Conservation (phyloP, 2,797 vertebrate genomes). For the Coregonus sp. region DNA sequence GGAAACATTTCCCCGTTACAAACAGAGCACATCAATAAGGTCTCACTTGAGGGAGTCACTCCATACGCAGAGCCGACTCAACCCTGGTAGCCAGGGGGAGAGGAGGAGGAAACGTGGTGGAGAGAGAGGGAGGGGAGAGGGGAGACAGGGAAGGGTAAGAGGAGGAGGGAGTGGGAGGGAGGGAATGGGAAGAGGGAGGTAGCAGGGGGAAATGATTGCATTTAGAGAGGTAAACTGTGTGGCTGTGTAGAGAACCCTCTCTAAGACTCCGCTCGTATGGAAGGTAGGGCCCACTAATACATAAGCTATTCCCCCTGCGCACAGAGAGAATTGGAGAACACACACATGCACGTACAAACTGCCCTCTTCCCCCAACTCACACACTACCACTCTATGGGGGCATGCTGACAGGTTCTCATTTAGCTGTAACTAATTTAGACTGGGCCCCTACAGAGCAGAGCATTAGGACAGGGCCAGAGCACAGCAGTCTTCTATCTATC, state of each 20-base stretch:
- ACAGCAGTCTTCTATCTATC: slow-evolving; percentile 12
- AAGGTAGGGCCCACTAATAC: slow-evolving; percentile 16
- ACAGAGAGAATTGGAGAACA: slow-evolving; percentile 22
- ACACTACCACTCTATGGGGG: slow-evolving; percentile 1
- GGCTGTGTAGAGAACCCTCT: slow-evolving; percentile 56
- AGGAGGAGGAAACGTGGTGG: slow-evolving; percentile 58
- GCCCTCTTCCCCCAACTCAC: slow-evolving; percentile 29
- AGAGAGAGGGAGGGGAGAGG: slow-evolving; percentile 54
- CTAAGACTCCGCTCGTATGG: slow-evolving; percentile 31
- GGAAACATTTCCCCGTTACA: slow-evolving; percentile 70
- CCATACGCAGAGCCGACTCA: slow-evolving; percentile 69
- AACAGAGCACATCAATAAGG: slow-evolving; percentile 73
- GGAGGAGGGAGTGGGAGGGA: neutral
- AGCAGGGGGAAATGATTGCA: slow-evolving; percentile 56
- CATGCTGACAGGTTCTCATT: slow-evolving; percentile 41
- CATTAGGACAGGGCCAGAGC: neutral
- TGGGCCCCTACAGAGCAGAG: slow-evolving; percentile 11
- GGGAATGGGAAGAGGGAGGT: neutral
- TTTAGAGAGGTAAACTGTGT: slow-evolving; percentile 66
- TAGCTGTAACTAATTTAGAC: slow-evolving; percentile 35
- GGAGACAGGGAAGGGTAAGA: slow-evolving; percentile 26
- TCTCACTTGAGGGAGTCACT: slow-evolving; percentile 68
- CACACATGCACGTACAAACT: slow-evolving; percentile 3
- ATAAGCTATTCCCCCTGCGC: slow-evolving; percentile 41
- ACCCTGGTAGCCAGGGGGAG: slow-evolving; percentile 44